Evolutionary conservation across 2,888 invertebrate species (phyloP), one percentile per base, ranked within the genome.

Genomic region (Drosophila paranaensis): DNA sequence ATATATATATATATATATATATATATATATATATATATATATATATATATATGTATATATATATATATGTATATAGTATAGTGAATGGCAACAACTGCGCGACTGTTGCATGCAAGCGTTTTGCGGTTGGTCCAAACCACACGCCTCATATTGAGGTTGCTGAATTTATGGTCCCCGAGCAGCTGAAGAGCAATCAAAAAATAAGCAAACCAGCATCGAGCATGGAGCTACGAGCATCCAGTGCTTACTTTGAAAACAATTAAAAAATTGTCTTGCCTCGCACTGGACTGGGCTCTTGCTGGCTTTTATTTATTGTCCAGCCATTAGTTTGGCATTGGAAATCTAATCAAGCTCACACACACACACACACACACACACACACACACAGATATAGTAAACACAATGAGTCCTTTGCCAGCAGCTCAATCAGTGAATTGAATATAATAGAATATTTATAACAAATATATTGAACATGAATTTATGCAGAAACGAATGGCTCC

Each of bases 51-150:
- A 30, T 30, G 3, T 30, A 30, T 33, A 33, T 33, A 33, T 33
- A 33, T 33, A 8, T 0, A 33, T 33, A 33, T 33, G 8, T 8
- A 8, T 33, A 6, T 33, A 33, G 5, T 33, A 33, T 30, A 30
- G 6, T 13, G 5, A 57, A 50, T 76, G 67, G 77, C 82, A 82
- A 81, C 73, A 76, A 88, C 74, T 84, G 79, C 82, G 71, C 70
- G 82, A 71, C 71, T 79, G 85, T 81, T 83, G 71, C 72, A 82
- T 76, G 79, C 73, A 71, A 79, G 60, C 67, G 73, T 76, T 84
- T 76, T 81, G 82, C 71, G 88, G 82, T 79, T 61, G 51, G 46
- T 50, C 65, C 65, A 73, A 37, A 37, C 67, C 67, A 37, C 67
- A 57, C 40, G 77, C 77, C 67, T 62, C 86, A 71, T 73, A 73